These are phyloP conservation scores for Parnassius apollo DNA, from an alignment of 2,888 invertebrate genomes.

Conservation along the genomic window DNA sequence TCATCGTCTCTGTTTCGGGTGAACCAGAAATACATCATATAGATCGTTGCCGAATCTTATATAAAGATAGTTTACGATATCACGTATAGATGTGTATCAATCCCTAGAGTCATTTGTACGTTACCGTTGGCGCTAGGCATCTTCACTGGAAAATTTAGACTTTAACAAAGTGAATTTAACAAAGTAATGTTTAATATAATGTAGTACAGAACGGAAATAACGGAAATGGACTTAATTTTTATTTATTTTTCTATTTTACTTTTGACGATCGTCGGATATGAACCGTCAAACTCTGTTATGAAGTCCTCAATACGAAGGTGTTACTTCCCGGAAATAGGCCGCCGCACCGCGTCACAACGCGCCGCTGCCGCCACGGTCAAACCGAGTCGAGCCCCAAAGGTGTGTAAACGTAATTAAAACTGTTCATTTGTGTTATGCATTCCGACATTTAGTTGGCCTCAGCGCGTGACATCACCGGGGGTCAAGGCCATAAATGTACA, in stretches of 20 bases:
- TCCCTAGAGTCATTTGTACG: too few relatives aligned
- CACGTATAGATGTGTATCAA: too few relatives aligned
- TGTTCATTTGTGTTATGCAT: slow-evolving; percentile 45
- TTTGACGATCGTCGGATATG: slow-evolving; percentile 7
- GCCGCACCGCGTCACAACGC: slow-evolving; percentile 1
- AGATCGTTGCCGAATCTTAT: background rate
- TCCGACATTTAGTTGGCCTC: slow-evolving; percentile 45
- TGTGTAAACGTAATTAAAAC: slow-evolving; percentile 34
- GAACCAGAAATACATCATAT: background rate
- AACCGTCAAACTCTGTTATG: slow-evolving; percentile 13
- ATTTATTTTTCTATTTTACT: background rate
- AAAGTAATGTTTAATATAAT: too few relatives aligned
- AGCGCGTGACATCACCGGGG: slow-evolving; percentile 43
- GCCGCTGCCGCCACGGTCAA: slow-evolving; percentile 35
- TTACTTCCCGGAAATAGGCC: slow-evolving; percentile 58
- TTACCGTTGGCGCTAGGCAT: too few relatives aligned
- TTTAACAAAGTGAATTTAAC: too few relatives aligned
- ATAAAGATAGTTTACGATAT: too few relatives aligned
- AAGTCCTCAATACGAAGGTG: slow-evolving; percentile 36
- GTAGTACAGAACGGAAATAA: background rate
- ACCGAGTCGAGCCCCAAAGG: slow-evolving; percentile 37
- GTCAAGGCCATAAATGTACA: slow-evolving; percentile 24
- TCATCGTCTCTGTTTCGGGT: slow-evolving; percentile 3
- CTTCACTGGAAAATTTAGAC: too few relatives aligned
- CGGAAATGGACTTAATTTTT: slow-evolving; percentile 10